Evolutionary conservation across 2,888 invertebrate species (phyloP), one percentile per base, ranked within the genome.

Genomic region (Pinctada fucata): DNA sequence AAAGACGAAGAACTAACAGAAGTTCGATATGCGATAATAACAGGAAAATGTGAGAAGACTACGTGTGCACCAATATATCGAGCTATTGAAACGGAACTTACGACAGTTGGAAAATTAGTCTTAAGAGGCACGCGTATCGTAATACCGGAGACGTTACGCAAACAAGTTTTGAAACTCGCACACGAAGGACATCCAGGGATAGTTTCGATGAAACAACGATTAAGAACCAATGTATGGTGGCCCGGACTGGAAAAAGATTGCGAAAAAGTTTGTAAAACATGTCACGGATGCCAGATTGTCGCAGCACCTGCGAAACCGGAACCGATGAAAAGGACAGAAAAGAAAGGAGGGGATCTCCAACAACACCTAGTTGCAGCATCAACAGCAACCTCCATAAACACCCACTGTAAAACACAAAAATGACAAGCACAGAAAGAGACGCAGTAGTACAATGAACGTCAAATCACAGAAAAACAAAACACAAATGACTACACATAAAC

Each of bases 231-330:
- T 52, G 78, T 81, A 31, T 83, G 79, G 31, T 31, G 31, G 31
- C 31, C 31, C 31, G 31, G 31, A 31, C 31, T 31, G 31, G 31
- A 31, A 31, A 66, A 51, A 51, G 76, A 81, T 16, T 71, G 78
- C 2, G 76, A 81, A 45, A 45, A 58, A 77, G 49, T 76, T 71
- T 75, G 73, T 73, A 1, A 79, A 78, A 76, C 70, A 2, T 83
- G 75, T 74, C 72, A 79, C 71, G 79, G 82, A 13, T 83, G 81
- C 71, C 82, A 83, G 69, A 75, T 83, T n/a, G 74, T 73, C 2
- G 45, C 48, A 50, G 50, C 8, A 66, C 31, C 68, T 16, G 4
- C 71, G 58, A 73, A 76, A 10, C 82, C 82, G 58, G 82, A 82
- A 70, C 85, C 83, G 13, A 49, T 86, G 64, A 50, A 58, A 4